Base-by-base conservation (phyloP, 2,113 vertebrate genomes). In the Capreolus pygargus region DNA sequence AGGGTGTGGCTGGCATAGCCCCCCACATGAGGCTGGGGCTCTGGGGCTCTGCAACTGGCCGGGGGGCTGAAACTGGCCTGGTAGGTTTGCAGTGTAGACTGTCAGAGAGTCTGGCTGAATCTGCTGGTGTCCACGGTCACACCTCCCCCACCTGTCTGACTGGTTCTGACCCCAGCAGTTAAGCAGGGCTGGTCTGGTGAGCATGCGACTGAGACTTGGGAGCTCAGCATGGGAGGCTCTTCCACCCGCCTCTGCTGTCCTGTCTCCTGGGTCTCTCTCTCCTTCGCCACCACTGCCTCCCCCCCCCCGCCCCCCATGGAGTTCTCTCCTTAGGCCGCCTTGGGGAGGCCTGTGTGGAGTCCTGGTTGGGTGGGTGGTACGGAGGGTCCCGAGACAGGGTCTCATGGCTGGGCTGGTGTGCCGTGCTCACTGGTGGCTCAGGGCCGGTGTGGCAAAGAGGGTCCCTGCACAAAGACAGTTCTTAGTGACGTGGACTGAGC, bases 171-270 rank as follows among this genome's bases (percentile, higher is more conserved):
- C 28, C 30, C 30, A 33, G 30, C 6, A 64, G 61, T 64, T 16
- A 33, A 64, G 30, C 15, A 33, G 15, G 60, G 61, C 30, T 64
- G 60, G 15, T 16, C 60, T 64, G 30, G 6, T 0, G 0, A 15
- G 15, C 61, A 7, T 0, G 11, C 0, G 0, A 17, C 61, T 17
- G 61, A n/a, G 30, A 7, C 60, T 50, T 50, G 28, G 60, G 30
- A 33, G 60, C 60, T n/a, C 61, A 64, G 1, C 3, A 1, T 0
- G 14, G 60, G 7, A 3, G 0, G 7, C 30, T 33, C 61, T 15
- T 17, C 60, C 3, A 0, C 30, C 14, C 3, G 15, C 30, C 15
- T 16, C 30, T 16, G 0, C 60, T 33, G 0, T 16, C 30, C 60
- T 64, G 13, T 33, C 14, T 61, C 60, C 28, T 33, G 60, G 28